These are phyloP conservation scores for Crioceris asparagi DNA, from an alignment of 2,888 invertebrate genomes.

Conservation along the genomic window DNA sequence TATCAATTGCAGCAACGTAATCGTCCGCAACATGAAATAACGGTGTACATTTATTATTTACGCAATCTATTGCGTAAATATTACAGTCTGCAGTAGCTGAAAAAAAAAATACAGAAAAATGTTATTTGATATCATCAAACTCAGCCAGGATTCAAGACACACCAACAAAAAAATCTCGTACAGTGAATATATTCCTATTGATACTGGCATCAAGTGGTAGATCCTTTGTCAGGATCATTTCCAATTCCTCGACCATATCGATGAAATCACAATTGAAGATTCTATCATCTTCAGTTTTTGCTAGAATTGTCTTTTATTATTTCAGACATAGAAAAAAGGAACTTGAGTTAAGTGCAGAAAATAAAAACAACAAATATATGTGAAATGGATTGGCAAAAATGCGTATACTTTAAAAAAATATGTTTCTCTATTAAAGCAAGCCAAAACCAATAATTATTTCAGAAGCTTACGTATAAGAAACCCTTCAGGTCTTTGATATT, in stretches of 20 bases:
- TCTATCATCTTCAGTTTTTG: slow-evolving; percentile 5
- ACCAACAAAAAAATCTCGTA: slow-evolving; percentile 49
- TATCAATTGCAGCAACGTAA: slow-evolving; percentile 37
- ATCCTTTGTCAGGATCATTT: slow-evolving; percentile 23
- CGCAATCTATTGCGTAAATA: slow-evolving; percentile 42
- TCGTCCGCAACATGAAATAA: slow-evolving; percentile 38
- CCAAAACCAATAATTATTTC: too few species aligned
- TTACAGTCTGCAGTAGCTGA: slow-evolving; percentile 35
- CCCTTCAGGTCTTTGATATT: slow-evolving; percentile 13
- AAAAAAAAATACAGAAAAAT: slow-evolving; percentile 7
- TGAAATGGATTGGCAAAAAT: too few species aligned
- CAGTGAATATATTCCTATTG: slow-evolving; percentile 39
- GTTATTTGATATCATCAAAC: slow-evolving; percentile 2
- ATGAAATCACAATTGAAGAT: slow-evolving; percentile 19
- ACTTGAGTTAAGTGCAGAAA: background rate
- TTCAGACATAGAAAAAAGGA: background rate
- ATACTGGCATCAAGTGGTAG: slow-evolving; percentile 44
- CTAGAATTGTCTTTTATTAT: background rate
- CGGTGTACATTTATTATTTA: slow-evolving; percentile 38
- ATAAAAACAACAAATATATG: too few species aligned
- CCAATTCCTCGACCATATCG: slow-evolving; percentile 28
- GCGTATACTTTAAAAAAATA: too few species aligned
- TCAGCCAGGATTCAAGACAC: slow-evolving; percentile 24
- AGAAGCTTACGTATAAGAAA: slow-evolving; percentile 11
- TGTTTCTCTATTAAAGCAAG: too few species aligned